Percentiles rank a stretch among this genome's conserved stretches.
Conservation (phyloP, 2,888 invertebrate genomes). For the Invenusta paracnida region DNA sequence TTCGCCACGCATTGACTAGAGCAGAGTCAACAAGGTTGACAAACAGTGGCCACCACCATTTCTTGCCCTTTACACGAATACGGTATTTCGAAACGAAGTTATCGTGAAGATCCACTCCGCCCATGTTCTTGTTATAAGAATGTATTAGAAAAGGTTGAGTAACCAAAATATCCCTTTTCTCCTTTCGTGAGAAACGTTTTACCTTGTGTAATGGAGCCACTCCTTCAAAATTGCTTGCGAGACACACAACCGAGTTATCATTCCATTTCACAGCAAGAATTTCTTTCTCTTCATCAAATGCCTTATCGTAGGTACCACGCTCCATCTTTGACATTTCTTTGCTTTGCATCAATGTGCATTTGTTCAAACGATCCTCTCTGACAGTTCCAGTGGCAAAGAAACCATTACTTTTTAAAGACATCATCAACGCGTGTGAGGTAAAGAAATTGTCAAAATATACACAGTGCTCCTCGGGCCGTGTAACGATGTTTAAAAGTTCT, state of each 20-base stretch:
- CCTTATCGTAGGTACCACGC: slow-evolving; percentile 10
- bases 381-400: slow-evolving; percentile 41
- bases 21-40: not conserved
- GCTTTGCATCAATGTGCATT: slow-evolving; percentile 31
- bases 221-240: slow-evolving; percentile 29
- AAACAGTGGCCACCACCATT: slow-evolving; percentile 15
- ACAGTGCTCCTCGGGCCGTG: not conserved
- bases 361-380: slow-evolving; percentile 15
- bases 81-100: not conserved
- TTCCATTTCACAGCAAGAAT: slow-evolving; percentile 38
- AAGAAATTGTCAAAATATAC: slow-evolving; percentile 46
- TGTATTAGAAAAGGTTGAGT: not conserved
- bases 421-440: slow-evolving; percentile 36
- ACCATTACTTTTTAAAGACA: slow-evolving; percentile 24
- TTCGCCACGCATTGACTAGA: not conserved
- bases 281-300: not conserved
- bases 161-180: not conserved
- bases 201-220: slow-evolving; percentile 22
- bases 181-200: slow-evolving; percentile 29
- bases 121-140: not conserved
- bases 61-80: not conserved
- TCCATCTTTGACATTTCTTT: not conserved
- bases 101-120: slow-evolving; percentile 2
- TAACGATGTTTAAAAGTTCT: not conserved
- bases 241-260: slow-evolving; percentile 39